Evolutionary conservation across 2,113 vertebrate species (phyloP), one percentile per base, ranked within the genome.

Genomic region (Oncorhynchus tshawytscha): DNA sequence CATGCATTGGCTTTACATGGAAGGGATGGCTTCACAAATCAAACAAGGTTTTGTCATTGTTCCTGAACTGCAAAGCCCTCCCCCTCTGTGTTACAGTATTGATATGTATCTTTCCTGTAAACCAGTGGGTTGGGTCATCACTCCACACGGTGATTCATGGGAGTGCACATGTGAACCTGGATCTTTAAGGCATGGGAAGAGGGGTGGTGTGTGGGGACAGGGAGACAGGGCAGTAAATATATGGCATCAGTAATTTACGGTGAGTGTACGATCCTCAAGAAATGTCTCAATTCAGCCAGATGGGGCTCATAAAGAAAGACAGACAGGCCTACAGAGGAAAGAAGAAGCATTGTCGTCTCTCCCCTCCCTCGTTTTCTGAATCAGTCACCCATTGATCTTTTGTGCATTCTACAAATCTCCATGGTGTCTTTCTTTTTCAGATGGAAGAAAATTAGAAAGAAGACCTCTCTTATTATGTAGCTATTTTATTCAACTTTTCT

Each of bases 391-490:
- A 75, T 51, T 76, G 74, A 74, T 84, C 75, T 65, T 75, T 76
- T 78, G 75, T 74, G 13, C 60, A 9, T 67, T 74, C 77, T 74
- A 60, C 77, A 75, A 73, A 71, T 86, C 88, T 85, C 82, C 70
- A n/a, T 67, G 7, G n/a, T 72, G 73, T 68, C 31, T 20, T 71
- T 78, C 59, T 60, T 25, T 25, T 71, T 77, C 62, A 31, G 34
- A 22, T 34, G 73, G 22, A 25, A 22, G 34, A 39, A 62, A 71
- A 5, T 34, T 22, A 5, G 31, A 86, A 16, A 86, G 74, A 68
- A 82, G 29, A 9, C 66, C 75, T 22, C 57, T 66, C 67, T 74
- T 16, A 18, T 18, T 54, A 18, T 16, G 51, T 54, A 18, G 51
- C 71, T 75, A n/a, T 67, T 1, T 0, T 75, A 60, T 60, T 68